Base-by-base conservation (phyloP, 30 jellyfish, hydroid and myxozoan genomes). In the Mastigias papua region DNA sequence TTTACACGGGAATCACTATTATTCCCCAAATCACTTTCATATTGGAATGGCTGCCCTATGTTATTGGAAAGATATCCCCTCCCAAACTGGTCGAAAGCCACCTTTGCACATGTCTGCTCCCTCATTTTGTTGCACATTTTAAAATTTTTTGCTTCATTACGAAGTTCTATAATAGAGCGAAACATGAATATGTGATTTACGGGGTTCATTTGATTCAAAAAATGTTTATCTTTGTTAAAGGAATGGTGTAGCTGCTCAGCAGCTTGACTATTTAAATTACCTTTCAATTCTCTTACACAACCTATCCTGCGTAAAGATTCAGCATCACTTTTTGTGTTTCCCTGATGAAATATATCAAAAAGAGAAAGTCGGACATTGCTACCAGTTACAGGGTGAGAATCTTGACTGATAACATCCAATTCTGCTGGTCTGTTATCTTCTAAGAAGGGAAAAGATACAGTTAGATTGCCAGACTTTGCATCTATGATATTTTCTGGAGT, bases 281-380 rank as follows among this genome's bases (percentile, higher is more conserved):
- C 84, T 13, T 81, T 76, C 26, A 81, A 65, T 0, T 81, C 87
- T 22, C 33, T 64, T 16, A 81, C 46, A 46, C 84, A 61, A 19
- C 82, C 61, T 28, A 62, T 67, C 30, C 88, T 88, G 17, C 91
- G 9, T 48, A 81, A 42, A 1, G 85, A 86, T 0, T 81, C 91
- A 13, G 9, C 74, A 32, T 81, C 92, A 9, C 85, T 32, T 7
- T 69, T 82, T 19, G 92, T 69, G 29, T 82, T 82, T 21, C 30
- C 37, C 62, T 82, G 90, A 29, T 82, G 92, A 42, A 82, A 69
- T 28, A 63, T 42, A 37, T 82, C 88, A 82, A 81, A 81, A 26
- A 81, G 73, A 29, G 37, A 42, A 11, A 81, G 73, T 22, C 73
- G 86, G 35, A 17, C 2, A 1, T 63, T 34, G 13, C 86, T 34